Evolutionary conservation across 2,888 invertebrate species (phyloP).

Genomic region (Cephonodes hylas): DNA sequence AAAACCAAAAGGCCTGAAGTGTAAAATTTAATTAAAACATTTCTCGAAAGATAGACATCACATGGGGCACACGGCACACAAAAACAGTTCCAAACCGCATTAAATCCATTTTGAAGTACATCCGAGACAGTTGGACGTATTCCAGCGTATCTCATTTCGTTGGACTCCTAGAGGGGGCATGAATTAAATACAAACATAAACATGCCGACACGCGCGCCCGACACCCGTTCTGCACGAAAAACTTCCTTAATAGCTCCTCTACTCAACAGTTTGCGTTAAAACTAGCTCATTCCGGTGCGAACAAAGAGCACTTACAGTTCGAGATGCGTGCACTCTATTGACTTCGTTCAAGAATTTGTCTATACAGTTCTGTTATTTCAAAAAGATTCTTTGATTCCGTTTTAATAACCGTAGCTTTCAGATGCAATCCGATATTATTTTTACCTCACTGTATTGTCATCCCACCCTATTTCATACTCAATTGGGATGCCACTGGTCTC

Average conservation of each 20-base stretch:
- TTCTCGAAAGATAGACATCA: constrained; percentile 6
- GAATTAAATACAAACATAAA: constrained; percentile 47
- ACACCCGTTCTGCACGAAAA: constrained; percentile 25
- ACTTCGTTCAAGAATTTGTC: background rate
- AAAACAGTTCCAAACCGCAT: constrained; percentile 10
- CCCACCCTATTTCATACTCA: too few relatives aligned
- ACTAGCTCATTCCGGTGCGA: background rate
- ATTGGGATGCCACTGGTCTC: too few relatives aligned
- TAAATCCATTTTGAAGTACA: constrained; percentile 10
- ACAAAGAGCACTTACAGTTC: background rate
- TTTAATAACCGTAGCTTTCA: too few relatives aligned
- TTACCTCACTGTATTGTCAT: too few relatives aligned
- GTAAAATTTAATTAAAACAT: constrained; percentile 5
- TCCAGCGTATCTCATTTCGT: constrained; percentile 44
- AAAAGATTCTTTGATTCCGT: too few relatives aligned
- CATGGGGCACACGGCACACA: background rate
- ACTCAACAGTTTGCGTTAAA: background rate
- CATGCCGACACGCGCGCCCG: constrained; percentile 24
- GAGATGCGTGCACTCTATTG: background rate
- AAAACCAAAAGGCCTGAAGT: background rate
- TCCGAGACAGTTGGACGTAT: constrained; percentile 38
- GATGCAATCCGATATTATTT: too few relatives aligned
- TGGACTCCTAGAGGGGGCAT: constrained; percentile 28
- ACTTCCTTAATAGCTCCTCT: constrained; percentile 12
- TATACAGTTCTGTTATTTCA: background rate